Evolutionary conservation across 2,797 vertebrate genomes (phyloP).

Genomic region (Mus spretus): DNA sequence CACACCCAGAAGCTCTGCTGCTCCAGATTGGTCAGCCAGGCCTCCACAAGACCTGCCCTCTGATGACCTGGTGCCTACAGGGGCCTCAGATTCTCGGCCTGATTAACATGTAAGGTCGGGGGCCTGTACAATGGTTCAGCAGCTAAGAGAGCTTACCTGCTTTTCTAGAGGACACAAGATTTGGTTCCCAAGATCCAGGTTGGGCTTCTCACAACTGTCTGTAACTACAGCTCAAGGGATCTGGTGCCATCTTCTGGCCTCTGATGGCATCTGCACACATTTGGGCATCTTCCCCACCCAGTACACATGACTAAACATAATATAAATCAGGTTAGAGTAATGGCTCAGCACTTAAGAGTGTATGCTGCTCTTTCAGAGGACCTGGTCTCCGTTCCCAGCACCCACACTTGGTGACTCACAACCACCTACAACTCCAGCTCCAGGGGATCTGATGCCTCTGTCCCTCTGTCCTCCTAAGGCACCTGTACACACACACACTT

Average conservation of each 20-base stretch:
- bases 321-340: neutral
- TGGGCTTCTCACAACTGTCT: neutral
- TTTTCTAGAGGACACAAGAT: neutral
- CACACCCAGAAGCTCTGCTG: neutral
- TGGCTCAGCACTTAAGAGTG: neutral
- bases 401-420: neutral
- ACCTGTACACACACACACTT: neutral
- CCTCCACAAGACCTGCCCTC: neutral
- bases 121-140: neutral
- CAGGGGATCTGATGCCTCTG: neutral
- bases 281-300: neutral
- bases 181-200: neutral
- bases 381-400: neutral
- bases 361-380: neutral
- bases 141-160: neutral
- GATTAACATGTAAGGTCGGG: neutral
- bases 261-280: neutral
- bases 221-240: neutral
- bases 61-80: neutral
- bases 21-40: neutral
- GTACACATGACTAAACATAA: neutral
- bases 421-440: neutral
- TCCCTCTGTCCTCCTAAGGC: neutral
- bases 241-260: neutral
- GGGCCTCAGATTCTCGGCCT: neutral